Evolutionary conservation across 2,888 invertebrate species (phyloP).

Genomic region (Falcaria lacertinaria): DNA sequence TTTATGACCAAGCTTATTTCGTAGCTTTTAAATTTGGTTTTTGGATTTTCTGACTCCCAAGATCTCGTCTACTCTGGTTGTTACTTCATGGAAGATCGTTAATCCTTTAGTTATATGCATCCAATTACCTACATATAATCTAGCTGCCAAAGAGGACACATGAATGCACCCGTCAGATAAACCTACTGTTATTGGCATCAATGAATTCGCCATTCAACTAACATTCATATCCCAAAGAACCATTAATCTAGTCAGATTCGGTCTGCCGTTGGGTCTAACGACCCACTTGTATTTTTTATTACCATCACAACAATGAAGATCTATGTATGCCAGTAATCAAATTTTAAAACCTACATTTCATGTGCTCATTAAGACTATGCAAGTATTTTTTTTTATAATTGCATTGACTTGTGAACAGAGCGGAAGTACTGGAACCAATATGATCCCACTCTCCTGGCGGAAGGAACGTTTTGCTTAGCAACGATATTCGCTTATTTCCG

Average conservation of each 20-base stretch:
- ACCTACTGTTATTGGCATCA: not conserved
- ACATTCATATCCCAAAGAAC: not conserved
- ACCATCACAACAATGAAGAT: not conserved
- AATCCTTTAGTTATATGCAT: too few relatives aligned
- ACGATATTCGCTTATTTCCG: conserved; percentile 83
- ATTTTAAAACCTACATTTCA: not conserved
- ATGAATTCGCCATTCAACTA: not conserved
- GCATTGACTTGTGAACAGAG: conserved; percentile 47
- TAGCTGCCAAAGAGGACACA: too few relatives aligned
- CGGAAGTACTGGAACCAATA: conserved; percentile 83
- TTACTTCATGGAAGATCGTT: too few relatives aligned
- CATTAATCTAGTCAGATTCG: not conserved
- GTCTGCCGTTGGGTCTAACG: not conserved
- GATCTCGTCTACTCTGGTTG: not conserved
- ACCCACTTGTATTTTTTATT: not conserved
- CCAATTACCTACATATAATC: too few relatives aligned
- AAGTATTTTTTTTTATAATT: not conserved
- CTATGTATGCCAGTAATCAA: not conserved
- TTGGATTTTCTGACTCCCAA: too few relatives aligned
- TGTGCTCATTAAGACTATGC: not conserved
- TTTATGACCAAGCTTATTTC: too few relatives aligned
- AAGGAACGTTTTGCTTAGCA: conserved; percentile 83
- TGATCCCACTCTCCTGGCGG: conserved; percentile 82
- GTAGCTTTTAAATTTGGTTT: too few relatives aligned
- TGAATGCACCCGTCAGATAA: not conserved